phyloP scores from a whole-genome alignment of 2,888 invertebrate genomes.

The Dynastes maya region DNA sequence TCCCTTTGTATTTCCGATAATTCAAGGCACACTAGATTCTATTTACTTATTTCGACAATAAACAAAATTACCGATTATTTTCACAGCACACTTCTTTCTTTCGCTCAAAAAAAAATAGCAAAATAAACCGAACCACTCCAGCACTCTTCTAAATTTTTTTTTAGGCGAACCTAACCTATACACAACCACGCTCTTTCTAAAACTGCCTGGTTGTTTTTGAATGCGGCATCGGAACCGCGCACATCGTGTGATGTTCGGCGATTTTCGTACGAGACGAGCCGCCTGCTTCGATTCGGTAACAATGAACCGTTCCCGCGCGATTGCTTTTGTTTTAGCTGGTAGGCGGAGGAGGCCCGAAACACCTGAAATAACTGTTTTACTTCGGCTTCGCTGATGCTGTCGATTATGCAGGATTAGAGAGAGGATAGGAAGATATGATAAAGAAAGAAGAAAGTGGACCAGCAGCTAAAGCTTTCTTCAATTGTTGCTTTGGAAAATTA shows the following conservation, averaged over 20 bases:
- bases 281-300: slow-evolving; percentile 53
- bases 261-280: slow-evolving; percentile 39
- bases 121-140: too few species aligned
- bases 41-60: not conserved
- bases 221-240: slow-evolving; percentile 52
- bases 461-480: too few species aligned
- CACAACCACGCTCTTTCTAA: not conserved
- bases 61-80: not conserved
- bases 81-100: not conserved
- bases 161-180: not conserved
- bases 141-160: not conserved
- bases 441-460: too few species aligned
- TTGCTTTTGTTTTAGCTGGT: slow-evolving; percentile 30
- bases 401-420: not conserved
- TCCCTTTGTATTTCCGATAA: too few species aligned
- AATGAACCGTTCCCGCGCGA: slow-evolving; percentile 47
- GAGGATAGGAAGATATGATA: not conserved
- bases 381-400: slow-evolving; percentile 26
- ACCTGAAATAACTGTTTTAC: slow-evolving; percentile 46
- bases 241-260: slow-evolving; percentile 44
- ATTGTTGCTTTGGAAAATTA: too few species aligned
- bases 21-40: not conserved
- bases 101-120: not conserved
- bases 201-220: slow-evolving; percentile 57
- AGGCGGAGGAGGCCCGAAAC: slow-evolving; percentile 14